These are phyloP conservation scores for Athene cunicularia DNA, from an alignment of 2,113 vertebrate genomes.

Conservation along the genomic window DNA sequence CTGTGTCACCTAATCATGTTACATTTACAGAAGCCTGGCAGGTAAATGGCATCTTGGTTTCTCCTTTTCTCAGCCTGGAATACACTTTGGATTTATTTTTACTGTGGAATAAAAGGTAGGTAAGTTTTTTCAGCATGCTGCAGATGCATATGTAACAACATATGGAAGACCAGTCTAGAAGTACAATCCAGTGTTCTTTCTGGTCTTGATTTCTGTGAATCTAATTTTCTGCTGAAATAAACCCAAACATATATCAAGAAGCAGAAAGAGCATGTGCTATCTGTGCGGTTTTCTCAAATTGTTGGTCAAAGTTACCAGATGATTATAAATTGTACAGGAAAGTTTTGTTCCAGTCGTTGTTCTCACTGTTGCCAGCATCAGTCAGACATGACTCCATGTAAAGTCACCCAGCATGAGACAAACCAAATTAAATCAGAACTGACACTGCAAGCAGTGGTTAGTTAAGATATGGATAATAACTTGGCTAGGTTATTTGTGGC, in stretches of 20 bases:
- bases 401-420: not conserved
- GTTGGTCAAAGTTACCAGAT: not conserved
- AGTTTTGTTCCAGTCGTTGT: not conserved
- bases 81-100: not conserved
- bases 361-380: not conserved
- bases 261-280: not conserved
- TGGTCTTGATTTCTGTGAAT: not conserved
- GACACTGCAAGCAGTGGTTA: not conserved
- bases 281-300: not conserved
- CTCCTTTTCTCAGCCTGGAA: not conserved
- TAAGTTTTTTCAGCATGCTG: not conserved
- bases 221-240: not conserved
- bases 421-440: not conserved
- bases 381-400: rapidly evolving
- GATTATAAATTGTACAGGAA: not conserved
- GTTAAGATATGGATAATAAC: not conserved
- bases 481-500: not conserved
- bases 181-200: not conserved
- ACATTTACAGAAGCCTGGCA: not conserved
- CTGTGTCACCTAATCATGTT: not conserved
- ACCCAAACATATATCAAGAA: not conserved
- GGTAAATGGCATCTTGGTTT: not conserved
- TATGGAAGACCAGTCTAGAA: not conserved
- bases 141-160: rapidly evolving
- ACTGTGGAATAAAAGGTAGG: not conserved